phyloP scores from a whole-genome alignment of 2,113 vertebrate species.

The Tachysurus fulvidraco region DNA sequence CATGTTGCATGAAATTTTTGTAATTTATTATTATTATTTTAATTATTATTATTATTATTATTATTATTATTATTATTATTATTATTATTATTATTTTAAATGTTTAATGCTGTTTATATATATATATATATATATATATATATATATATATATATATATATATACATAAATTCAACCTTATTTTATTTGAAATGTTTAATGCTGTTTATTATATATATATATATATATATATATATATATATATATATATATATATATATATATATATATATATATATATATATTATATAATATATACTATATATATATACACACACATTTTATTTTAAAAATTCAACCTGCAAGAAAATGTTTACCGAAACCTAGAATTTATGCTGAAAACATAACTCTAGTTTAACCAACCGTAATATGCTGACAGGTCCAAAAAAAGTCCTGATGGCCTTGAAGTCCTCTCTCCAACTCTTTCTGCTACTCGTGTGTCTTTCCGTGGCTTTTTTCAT shows the following conservation, averaged over 20 bases:
- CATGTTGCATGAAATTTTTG: background rate
- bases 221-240: background rate
- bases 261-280: no score
- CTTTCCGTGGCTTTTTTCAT: slow-evolving; percentile 25
- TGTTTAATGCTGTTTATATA: background rate
- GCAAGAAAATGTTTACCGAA: background rate
- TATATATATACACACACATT: no score
- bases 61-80: no score
- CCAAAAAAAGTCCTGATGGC: slow-evolving; percentile 25
- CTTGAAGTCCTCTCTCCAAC: slow-evolving; percentile 48
- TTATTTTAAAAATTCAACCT: no score
- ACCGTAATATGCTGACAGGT: slow-evolving; percentile 46
- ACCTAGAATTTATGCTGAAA: background rate
- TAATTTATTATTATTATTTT: background rate
- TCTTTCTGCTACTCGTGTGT: slow-evolving; percentile 60
- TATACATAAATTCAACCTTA: no score
- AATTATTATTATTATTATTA: no score
- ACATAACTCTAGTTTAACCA: slow-evolving; percentile 22
- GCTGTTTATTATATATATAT: background rate
- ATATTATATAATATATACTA: no score
- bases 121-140: no score
- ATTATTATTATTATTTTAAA: background rate
- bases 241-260: no score
- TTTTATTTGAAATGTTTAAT: background rate
- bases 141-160: no score